Evolutionary conservation across 37 sponge, comb jelly and placozoan species (phyloP).

Genomic region (Amphimedon queenslandica): DNA sequence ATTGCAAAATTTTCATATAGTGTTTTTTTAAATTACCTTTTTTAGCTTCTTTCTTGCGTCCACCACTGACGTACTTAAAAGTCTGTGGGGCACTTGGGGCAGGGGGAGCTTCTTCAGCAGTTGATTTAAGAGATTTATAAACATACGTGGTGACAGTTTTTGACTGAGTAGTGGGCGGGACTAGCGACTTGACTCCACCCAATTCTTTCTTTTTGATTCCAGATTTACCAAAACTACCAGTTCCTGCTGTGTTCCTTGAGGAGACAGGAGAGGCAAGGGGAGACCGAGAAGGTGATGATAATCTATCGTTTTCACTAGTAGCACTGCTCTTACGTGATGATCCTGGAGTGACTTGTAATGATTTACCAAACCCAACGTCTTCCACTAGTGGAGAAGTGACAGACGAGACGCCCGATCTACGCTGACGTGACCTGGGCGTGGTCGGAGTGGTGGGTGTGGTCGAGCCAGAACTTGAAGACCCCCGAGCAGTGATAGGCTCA

Average conservation of each 20-base stretch:
- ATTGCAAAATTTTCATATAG: too few species aligned
- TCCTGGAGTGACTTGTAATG: background rate
- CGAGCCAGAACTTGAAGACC: background rate
- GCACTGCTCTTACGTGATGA: background rate
- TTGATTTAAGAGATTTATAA: too few species aligned
- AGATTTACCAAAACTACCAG: too few species aligned
- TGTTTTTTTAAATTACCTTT: too few species aligned
- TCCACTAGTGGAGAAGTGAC: background rate
- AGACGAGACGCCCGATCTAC: background rate
- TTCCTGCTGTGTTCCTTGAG: background rate
- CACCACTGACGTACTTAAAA: too few species aligned
- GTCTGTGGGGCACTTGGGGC: too few species aligned
- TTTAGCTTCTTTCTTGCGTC: too few species aligned
- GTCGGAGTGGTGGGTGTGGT: background rate
- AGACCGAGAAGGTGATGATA: background rate
- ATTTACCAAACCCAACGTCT: background rate
- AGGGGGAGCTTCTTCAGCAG: too few species aligned
- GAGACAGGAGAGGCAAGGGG: background rate
- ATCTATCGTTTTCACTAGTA: background rate
- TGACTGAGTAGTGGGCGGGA: background rate
- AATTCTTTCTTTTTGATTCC: too few species aligned
- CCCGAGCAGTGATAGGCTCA: background rate
- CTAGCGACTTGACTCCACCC: background rate
- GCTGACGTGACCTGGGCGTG: background rate
- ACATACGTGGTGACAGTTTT: background rate